Conservation (phyloP, 2,797 vertebrate species). For the Melopsittacus undulatus region DNA sequence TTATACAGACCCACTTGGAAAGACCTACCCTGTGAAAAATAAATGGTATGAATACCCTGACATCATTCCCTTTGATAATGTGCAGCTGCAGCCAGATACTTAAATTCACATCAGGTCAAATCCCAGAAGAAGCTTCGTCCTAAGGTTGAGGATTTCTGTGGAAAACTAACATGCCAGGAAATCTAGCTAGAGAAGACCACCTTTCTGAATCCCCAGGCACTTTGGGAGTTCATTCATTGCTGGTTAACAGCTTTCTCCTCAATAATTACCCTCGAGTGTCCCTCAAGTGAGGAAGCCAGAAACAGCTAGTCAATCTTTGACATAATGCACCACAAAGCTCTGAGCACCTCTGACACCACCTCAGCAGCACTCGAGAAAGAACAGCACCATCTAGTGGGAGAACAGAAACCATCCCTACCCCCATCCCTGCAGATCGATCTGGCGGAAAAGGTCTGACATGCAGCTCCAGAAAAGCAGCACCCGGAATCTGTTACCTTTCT, state of each 20-base stretch:
- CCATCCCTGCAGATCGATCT: no score
- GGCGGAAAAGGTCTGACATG: neutral
- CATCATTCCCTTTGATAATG: neutral
- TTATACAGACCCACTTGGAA: neutral
- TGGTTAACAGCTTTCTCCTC: neutral
- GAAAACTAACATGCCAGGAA: neutral
- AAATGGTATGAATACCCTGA: neutral
- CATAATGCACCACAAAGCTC: neutral
- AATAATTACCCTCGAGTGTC: neutral
- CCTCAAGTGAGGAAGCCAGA: neutral
- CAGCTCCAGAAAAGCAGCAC: neutral
- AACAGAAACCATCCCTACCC: neutral
- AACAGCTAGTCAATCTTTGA: neutral
- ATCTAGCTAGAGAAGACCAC: neutral
- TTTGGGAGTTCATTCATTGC: neutral
- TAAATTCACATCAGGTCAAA: neutral
- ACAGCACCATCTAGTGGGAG: neutral
- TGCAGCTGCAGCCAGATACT: neutral
- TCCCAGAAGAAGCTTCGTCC: neutral
- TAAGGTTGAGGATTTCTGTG: neutral
- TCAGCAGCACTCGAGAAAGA: neutral
- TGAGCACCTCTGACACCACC: neutral
- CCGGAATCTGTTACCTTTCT: neutral
- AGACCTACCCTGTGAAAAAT: neutral
- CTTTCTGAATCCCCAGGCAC: neutral